Percentiles rank a stretch among this genome's conserved stretches.
Evolutionary conservation across 2,888 invertebrate genomes (phyloP).

Genomic region (Microctonus brassicae): DNA sequence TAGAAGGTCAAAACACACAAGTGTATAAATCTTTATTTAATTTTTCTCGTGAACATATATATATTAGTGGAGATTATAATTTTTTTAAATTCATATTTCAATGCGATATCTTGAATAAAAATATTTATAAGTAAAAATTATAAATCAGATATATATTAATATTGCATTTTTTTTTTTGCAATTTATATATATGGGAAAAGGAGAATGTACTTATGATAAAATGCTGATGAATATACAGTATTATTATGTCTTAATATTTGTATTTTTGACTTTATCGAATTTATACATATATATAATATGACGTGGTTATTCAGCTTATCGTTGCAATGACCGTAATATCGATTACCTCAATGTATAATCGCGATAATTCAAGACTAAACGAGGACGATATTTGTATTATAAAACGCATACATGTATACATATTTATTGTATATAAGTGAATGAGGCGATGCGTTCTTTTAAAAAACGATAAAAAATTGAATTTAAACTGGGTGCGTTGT

Average conservation of each 20-base stretch:
- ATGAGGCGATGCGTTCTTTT: neutral
- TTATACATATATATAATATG: neutral
- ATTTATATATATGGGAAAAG: too few relatives aligned
- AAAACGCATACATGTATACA: neutral
- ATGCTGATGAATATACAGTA: too few relatives aligned
- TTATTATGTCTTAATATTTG: neutral
- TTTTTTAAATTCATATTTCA: too few relatives aligned
- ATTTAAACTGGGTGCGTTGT: too few relatives aligned
- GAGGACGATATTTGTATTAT: neutral
- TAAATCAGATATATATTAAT: too few relatives aligned
- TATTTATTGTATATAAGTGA: neutral
- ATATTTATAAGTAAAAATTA: too few relatives aligned
- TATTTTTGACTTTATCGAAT: neutral
- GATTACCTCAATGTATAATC: constrained; percentile 22
- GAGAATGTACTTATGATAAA: too few relatives aligned
- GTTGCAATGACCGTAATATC: constrained; percentile 15
- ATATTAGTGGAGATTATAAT: too few relatives aligned
- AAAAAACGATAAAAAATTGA: neutral
- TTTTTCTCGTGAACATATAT: neutral
- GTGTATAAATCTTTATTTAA: neutral
- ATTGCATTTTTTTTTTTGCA: too few relatives aligned
- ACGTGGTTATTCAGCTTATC: neutral
- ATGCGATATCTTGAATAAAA: too few relatives aligned
- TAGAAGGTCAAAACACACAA: neutral
- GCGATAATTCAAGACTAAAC: neutral